Percentiles rank a stretch among this genome's conserved stretches.
Conservation (phyloP, 2,888 invertebrate species). For the Volucella zonaria region DNA sequence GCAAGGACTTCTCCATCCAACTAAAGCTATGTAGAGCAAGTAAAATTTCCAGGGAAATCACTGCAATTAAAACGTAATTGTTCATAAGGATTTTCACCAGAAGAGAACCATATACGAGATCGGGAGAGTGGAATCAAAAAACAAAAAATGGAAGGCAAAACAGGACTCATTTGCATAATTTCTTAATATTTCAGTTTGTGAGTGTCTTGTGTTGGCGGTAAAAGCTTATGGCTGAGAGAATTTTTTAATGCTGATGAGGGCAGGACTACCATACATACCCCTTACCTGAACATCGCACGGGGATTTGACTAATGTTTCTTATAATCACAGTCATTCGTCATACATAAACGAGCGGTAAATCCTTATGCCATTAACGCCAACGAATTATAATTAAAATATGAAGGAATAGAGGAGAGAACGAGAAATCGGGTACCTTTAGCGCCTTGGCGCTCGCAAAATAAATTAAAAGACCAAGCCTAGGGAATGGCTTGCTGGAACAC, state of each 20-base stretch:
- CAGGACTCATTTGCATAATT: constrained; percentile 82
- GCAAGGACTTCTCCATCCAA: constrained; percentile 49
- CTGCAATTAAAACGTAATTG: constrained; percentile 82
- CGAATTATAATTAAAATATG: constrained; percentile 72
- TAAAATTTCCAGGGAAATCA: constrained; percentile 78
- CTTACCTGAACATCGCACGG: constrained; percentile 43
- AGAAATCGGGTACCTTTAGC: constrained; percentile 38
- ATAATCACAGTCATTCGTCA: constrained; percentile 69
- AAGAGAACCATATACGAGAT: constrained; percentile 3
- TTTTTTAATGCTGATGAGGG: constrained; percentile 69
- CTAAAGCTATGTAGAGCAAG: constrained; percentile 64
- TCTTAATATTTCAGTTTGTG: constrained; percentile 81
- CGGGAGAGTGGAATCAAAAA: constrained; percentile 13
- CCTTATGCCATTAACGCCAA: constrained; percentile 72
- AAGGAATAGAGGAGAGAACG: constrained; percentile 35
- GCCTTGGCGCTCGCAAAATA: constrained; percentile 36
- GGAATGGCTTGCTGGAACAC: constrained; percentile 37
- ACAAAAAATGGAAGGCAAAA: constrained; percentile 68
- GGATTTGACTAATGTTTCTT: constrained; percentile 74
- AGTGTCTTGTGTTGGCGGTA: constrained; percentile 50
- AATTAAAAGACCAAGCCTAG: constrained; percentile 70
- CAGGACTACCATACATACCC: neutral
- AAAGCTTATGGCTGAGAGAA: constrained; percentile 72
- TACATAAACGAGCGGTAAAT: constrained; percentile 57
- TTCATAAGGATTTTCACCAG: constrained; percentile 75